These are phyloP conservation scores for Notoglanidium macrostoma DNA, from an alignment of 2,797 vertebrate genomes.

Conservation along the genomic window DNA sequence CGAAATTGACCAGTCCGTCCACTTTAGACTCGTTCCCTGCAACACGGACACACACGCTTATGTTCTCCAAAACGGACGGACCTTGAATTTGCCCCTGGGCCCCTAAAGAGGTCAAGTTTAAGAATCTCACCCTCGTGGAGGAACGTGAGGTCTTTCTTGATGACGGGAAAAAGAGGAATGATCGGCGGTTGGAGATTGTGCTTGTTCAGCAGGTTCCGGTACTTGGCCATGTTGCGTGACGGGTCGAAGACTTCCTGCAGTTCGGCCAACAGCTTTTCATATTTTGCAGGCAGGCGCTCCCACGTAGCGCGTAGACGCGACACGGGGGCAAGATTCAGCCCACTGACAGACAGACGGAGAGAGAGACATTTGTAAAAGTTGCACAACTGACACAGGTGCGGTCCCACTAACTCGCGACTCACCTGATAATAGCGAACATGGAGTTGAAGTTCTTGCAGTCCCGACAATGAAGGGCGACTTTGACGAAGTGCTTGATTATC, in stretches of 20 bases:
- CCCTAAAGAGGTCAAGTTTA: neutral
- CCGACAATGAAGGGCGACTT: constrained; percentile 95
- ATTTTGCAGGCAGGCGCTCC: constrained; percentile 98
- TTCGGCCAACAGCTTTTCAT: constrained; percentile 95
- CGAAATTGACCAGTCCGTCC: constrained; percentile 96
- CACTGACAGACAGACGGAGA: constrained; percentile 71
- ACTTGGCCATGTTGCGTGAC: constrained; percentile 99
- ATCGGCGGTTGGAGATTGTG: constrained; percentile 97
- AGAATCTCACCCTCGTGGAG: constrained; percentile 88
- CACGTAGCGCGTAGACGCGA: constrained; percentile 93
- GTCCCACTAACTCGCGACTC: constrained; percentile 31
- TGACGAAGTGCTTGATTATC: constrained; percentile 97
- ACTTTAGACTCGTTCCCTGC: constrained; percentile 97
- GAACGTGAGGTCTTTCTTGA: constrained; percentile 99
- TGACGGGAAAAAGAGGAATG: constrained; percentile 96
- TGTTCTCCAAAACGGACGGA: neutral
- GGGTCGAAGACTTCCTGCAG: constrained; percentile 98
- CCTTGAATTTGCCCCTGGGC: too few species aligned
- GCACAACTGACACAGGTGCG: neutral
- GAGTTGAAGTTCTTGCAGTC: constrained; percentile 99
- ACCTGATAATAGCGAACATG: constrained; percentile 99
- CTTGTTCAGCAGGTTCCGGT: constrained; percentile 96
- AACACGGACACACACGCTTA: neutral
- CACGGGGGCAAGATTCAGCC: constrained; percentile 93
- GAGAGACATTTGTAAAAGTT: neutral